A percentile compares a stretch with the other conserved stretches of the same genome.
Conservation (phyloP, 2,113 vertebrate genomes). For the Oryzias woworae region DNA sequence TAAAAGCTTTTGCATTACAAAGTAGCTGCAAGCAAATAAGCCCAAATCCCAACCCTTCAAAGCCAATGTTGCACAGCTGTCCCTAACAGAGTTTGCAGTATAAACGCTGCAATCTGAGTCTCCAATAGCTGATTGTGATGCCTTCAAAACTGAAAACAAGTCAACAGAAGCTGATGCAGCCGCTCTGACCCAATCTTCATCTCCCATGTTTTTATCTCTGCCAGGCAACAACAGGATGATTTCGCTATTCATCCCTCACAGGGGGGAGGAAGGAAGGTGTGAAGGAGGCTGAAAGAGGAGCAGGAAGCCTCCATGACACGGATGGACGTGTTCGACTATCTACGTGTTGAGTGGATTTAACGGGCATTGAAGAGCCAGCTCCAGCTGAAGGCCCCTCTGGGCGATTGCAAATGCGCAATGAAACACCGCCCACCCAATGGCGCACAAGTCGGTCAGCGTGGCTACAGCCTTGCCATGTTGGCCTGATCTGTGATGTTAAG, state of each 20-base stretch:
- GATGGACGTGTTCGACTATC: no score
- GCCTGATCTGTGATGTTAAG: constrained; percentile 25
- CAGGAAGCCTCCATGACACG: constrained; percentile 9
- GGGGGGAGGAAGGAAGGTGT: constrained; percentile 15
- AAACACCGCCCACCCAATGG: constrained; percentile 70
- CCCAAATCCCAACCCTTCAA: no score
- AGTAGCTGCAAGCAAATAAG: no score
- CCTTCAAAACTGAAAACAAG: not conserved
- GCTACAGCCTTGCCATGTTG: constrained; percentile 34
- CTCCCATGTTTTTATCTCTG: constrained; percentile 20
- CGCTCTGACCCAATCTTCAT: not conserved
- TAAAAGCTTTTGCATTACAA: no score
- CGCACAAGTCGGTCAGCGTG: constrained; percentile 54
- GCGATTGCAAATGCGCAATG: constrained; percentile 60
- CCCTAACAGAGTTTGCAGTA: no score
- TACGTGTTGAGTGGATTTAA: no score
- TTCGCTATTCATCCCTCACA: constrained; percentile 33
- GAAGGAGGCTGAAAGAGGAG: constrained; percentile 14
- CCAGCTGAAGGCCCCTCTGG: constrained; percentile 43
- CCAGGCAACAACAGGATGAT: constrained; percentile 51
- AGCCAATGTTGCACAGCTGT: no score
- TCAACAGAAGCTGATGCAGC: not conserved
- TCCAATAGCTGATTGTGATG: not conserved
- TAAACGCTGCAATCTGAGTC: not conserved
- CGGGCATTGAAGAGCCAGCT: constrained; percentile 13